These are phyloP conservation scores for Asarcornis scutulata DNA, from an alignment of 2,113 vertebrate genomes.

Conservation along the genomic window DNA sequence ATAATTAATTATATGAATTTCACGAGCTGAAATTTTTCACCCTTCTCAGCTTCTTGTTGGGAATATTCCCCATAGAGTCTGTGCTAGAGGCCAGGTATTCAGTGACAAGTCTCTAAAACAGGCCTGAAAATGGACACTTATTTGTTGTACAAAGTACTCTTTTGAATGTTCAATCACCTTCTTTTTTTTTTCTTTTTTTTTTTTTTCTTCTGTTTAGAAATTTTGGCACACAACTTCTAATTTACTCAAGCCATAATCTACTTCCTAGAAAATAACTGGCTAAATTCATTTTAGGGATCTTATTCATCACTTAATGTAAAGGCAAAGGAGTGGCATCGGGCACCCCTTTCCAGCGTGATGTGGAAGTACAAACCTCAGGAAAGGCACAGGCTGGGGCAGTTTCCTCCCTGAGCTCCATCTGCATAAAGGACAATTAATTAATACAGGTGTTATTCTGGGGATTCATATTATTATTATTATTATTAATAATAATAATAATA, in stretches of 20 bases:
- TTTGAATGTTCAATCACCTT: neutral
- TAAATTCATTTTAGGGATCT: neutral
- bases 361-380: neutral
- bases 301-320: neutral
- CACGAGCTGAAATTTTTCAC: neutral
- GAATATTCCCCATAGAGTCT: neutral
- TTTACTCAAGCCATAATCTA: neutral
- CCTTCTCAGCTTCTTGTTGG: neutral
- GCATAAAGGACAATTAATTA: neutral
- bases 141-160: neutral
- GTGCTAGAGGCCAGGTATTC: neutral
- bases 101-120: neutral
- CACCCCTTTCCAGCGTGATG: fast-evolving
- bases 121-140: neutral
- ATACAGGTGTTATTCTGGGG: neutral
- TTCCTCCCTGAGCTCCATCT: neutral
- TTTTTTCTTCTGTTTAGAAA: neutral
- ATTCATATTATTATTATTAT: neutral
- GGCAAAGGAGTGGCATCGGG: neutral
- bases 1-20: neutral
- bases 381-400: neutral
- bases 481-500: no score
- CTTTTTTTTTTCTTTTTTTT: neutral
- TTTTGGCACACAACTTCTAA: neutral
- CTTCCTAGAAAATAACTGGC: neutral